Percentiles rank a stretch among this genome's conserved stretches.
Conservation (phyloP, 2,113 vertebrate genomes). For the Axis porcinus region DNA sequence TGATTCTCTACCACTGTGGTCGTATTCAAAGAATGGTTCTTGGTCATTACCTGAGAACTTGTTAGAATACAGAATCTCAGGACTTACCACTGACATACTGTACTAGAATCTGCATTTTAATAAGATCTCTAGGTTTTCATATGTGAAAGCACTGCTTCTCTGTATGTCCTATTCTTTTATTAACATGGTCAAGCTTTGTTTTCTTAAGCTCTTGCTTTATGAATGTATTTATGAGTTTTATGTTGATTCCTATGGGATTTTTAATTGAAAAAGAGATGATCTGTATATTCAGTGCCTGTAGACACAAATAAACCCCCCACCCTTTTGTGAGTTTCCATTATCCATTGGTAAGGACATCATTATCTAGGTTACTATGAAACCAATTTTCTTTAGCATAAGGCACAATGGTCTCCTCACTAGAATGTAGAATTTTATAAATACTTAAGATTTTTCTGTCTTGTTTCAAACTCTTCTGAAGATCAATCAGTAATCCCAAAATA, state of each 20-base stretch:
- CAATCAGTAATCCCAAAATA: conserved; percentile 23
- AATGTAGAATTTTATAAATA: not conserved
- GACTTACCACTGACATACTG: not conserved
- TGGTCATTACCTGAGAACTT: not conserved
- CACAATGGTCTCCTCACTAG: not conserved
- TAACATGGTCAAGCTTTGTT: not conserved
- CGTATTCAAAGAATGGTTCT: not conserved
- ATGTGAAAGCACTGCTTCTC: not conserved
- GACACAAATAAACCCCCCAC: not conserved
- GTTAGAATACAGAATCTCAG: not conserved
- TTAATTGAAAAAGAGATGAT: conserved; percentile 9
- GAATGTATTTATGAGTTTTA: not conserved
- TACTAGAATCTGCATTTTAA: not conserved
- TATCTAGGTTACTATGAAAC: not conserved
- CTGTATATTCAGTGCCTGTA: not conserved
- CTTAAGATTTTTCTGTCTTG: not conserved
- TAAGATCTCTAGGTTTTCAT: not conserved
- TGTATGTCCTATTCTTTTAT: not conserved
- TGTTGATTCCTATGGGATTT: not conserved
- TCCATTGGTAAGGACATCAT: not conserved
- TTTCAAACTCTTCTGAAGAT: not conserved
- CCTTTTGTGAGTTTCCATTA: not conserved
- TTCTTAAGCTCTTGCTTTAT: not conserved
- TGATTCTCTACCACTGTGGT: not conserved
- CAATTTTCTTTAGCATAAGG: not conserved